These are phyloP conservation scores for Serrognathus titanus DNA, from an alignment of 2,888 invertebrate genomes.

Conservation along the genomic window DNA sequence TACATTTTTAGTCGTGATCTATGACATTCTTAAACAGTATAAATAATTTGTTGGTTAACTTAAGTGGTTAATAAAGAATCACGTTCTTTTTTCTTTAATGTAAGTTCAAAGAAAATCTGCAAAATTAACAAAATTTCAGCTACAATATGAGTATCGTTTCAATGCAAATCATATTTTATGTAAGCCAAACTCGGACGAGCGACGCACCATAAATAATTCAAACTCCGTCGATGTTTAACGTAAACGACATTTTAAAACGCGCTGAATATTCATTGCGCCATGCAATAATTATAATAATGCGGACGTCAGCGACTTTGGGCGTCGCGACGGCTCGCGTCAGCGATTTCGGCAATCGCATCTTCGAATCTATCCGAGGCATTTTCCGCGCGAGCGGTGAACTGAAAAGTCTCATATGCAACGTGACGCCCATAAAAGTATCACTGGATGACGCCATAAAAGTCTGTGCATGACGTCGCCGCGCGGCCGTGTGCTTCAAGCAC, in stretches of 20 bases:
- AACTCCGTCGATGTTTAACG: neutral
- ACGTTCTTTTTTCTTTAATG: no score
- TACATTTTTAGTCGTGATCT: no score
- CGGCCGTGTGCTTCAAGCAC: neutral
- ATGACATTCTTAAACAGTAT: no score
- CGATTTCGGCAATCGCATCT: slow-evolving; percentile 19
- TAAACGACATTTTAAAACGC: neutral
- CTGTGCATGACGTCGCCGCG: slow-evolving; percentile 22
- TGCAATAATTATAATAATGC: slow-evolving; percentile 15
- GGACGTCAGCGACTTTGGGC: slow-evolving; percentile 20
- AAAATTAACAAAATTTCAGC: no score
- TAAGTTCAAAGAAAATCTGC: no score
- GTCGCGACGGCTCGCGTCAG: slow-evolving; percentile 19
- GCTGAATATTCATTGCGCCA: slow-evolving; percentile 7
- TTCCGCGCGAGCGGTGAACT: slow-evolving; percentile 29
- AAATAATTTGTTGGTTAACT: no score
- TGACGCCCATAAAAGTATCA: slow-evolving; percentile 31
- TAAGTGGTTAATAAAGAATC: no score
- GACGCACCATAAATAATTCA: neutral
- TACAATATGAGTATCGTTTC: no score
- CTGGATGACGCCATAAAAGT: slow-evolving; percentile 15
- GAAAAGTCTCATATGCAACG: slow-evolving; percentile 33
- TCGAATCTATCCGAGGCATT: slow-evolving; percentile 26
- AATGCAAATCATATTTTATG: no score
- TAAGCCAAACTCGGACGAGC: no score